Conservation (phyloP, 2,888 invertebrate species). For the Drosophila borealis region DNA sequence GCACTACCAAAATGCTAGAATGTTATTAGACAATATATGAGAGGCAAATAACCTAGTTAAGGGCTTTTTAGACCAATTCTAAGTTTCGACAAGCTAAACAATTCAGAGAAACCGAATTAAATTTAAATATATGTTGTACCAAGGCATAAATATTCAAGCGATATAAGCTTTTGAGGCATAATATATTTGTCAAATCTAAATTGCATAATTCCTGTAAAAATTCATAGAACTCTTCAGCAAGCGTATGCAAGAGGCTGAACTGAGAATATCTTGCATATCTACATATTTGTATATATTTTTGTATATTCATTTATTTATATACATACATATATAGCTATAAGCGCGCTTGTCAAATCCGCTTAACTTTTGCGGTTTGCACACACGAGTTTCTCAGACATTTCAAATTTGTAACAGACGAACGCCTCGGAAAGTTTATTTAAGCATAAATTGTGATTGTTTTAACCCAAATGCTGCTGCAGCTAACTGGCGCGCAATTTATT, state of each 20-base stretch:
- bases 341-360: conserved; percentile 70
- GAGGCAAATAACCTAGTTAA: not conserved
- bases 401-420: conserved; percentile 79
- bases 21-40: no score
- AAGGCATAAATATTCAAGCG: not conserved
- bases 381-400: conserved; percentile 19
- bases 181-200: not conserved
- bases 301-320: conserved; percentile 8
- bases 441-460: conserved; percentile 74
- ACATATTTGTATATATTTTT: conserved; percentile 22
- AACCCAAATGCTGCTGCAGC: conserved; percentile 67
- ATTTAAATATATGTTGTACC: not conserved
- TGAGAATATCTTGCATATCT: not conserved
- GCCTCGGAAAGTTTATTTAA: conserved; percentile 68
- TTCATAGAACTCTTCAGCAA: not conserved
- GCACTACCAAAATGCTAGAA: no score
- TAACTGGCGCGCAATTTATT: conserved; percentile 76
- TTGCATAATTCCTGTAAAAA: not conserved
- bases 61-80: not conserved
- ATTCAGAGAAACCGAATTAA: not conserved
- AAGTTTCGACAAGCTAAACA: not conserved
- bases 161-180: no score
- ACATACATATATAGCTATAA: conserved; percentile 32
- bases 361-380: conserved; percentile 42
- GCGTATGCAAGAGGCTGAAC: no score